phyloP scores from a whole-genome alignment of 1,140 invertebrate species.

The Propsilocerus akamusi region DNA sequence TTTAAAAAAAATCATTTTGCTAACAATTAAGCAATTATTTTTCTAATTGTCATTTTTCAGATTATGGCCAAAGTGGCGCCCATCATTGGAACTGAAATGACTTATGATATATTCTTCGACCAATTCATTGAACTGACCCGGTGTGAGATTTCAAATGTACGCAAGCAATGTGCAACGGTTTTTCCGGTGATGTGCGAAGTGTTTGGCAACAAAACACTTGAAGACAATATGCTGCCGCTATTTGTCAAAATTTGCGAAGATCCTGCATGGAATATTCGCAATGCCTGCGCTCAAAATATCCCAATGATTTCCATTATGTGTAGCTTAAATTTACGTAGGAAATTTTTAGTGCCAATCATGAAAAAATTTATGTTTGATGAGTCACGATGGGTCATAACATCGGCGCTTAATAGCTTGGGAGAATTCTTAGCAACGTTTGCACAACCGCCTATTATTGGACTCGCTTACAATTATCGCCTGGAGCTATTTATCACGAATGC shows the following conservation, averaged over 20 bases:
- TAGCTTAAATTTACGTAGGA: not conserved
- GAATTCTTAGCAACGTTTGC: constrained; percentile 6
- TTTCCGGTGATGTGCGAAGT: constrained; percentile 6
- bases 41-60: not conserved
- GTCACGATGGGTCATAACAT: not conserved
- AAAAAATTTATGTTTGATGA: constrained; percentile 6
- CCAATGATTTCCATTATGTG: constrained; percentile 5
- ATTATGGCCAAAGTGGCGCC: constrained; percentile 6
- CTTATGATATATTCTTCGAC: not conserved
- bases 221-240: constrained; percentile 3
- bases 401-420: constrained; percentile 4
- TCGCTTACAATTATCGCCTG: not conserved
- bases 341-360: constrained; percentile 1
- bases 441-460: not conserved
- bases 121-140: constrained; percentile 2
- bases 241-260: constrained; percentile 6
- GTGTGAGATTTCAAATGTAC: constrained; percentile 2
- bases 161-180: not conserved
- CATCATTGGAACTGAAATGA: constrained; percentile 5
- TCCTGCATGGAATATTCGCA: constrained; percentile 5
- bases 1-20: no score
- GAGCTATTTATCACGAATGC: constrained; percentile 5
- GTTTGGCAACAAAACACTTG: not conserved
- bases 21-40: no score
- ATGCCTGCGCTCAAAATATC: constrained; percentile 3